These are phyloP conservation scores for Mesorhabditis sp. DNA, from an alignment of 2,888 invertebrate species.

Conservation along the genomic window DNA sequence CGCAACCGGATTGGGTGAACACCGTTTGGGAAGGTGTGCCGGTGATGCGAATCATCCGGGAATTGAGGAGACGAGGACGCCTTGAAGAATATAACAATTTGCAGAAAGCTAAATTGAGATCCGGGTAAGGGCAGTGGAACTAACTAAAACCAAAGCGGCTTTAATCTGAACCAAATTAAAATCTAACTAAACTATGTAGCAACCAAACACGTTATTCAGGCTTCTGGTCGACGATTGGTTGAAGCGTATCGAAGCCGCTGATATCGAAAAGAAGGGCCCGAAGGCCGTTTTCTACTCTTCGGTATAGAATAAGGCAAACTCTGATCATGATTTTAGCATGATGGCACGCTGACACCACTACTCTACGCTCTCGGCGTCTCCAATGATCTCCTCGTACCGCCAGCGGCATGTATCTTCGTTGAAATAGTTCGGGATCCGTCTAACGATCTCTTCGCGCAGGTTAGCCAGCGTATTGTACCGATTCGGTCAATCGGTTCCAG, in stretches of 20 bases:
- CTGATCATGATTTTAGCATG: conserved; percentile 22
- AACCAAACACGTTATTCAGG: not conserved
- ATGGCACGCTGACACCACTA: conserved; percentile 29
- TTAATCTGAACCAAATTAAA: no score
- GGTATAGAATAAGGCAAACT: conserved; percentile 11
- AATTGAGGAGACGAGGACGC: conserved; percentile 24
- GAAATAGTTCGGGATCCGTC: conserved; percentile 10
- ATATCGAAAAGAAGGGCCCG: conserved; percentile 12
- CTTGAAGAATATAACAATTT: conserved; percentile 23
- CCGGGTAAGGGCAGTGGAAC: not conserved
- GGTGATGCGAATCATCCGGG: conserved; percentile 26
- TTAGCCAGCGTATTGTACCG: no score
- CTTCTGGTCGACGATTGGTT: conserved; percentile 19
- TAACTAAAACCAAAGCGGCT: no score
- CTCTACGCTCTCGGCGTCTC: conserved; percentile 27
- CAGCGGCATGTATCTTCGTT: conserved; percentile 26
- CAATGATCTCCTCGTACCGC: conserved; percentile 33
- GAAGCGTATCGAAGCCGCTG: conserved; percentile 19
- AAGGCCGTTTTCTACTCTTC: conserved; percentile 28
- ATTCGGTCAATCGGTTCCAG: not conserved
- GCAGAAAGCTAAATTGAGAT: conserved; percentile 14
- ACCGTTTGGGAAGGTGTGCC: conserved; percentile 23
- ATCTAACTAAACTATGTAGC: no score
- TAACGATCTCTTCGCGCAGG: no score
- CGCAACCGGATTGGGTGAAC: conserved; percentile 27